Evolutionary conservation across 2,113 vertebrate genomes (phyloP), one percentile per base, ranked within the genome.

Genomic region (Cervus canadensis): DNA sequence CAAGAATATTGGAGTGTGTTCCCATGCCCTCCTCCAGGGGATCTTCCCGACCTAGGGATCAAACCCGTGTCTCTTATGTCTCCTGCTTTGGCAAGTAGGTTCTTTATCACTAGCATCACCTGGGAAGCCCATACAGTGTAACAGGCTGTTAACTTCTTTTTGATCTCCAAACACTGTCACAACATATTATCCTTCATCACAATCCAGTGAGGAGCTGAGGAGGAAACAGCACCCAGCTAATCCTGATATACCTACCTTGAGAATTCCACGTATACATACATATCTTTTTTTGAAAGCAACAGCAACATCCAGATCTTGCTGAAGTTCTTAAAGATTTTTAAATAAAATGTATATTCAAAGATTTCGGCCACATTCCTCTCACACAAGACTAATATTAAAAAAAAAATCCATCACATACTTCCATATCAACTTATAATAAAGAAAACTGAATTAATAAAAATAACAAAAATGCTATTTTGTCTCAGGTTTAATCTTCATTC

Each of bases 381-480:
- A 76, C 30, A 16, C 1, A 96, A 89, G 28, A 93, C 5, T 92
- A n/a, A 56, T n/a, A 23, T 89, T 45, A 43, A 84, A 87, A 89
- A 87, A 89, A 87, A 64, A 67, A 40, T 88, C 43, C 16, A 81
- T 91, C 48, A 67, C 9, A 83, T 89, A 86, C n/a, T 91, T 95
- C 57, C 93, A 5, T 95, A 92, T 54, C 14, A 94, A 88, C 13
- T 93, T 57, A 96, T 91, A 95, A 92, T 83, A 97, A 98, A 97
- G 19, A 97, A 95, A 71, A 92, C 71, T 15, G 90, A 97, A 95
- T 87, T 92, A 97, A 96, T 79, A 94, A 92, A 95, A 96, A 98
- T n/a, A 87, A 91, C 90, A 71, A 3, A 90, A 86, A 91, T 95
- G 74, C 84, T 92, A 84, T 94, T 79, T 95, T 85, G 50, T 96